Conservation (phyloP, 2,888 invertebrate genomes). For the Neoitamus cyanurus region DNA sequence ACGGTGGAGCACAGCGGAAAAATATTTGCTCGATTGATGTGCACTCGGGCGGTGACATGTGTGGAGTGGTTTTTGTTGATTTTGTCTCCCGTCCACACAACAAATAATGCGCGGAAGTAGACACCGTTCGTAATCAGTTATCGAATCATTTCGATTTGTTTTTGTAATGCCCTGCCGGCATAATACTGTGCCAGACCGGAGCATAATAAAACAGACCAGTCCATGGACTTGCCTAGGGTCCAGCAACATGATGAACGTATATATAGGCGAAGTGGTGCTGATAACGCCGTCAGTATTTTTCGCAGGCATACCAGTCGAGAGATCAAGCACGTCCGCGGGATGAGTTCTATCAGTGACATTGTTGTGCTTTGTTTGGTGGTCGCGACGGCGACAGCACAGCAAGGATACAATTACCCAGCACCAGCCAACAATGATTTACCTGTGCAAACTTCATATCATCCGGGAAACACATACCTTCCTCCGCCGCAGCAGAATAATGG, state of each 20-base stretch:
- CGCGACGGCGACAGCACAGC: not conserved
- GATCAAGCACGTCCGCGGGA: not conserved
- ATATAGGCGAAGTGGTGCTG: not conserved
- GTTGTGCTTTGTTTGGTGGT: not conserved
- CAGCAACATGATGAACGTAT: not conserved
- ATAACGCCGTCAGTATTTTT: not conserved
- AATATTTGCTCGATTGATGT: not conserved
- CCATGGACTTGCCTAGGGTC: not conserved
- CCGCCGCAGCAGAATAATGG: not conserved
- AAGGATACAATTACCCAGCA: constrained; percentile 9
- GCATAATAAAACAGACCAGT: not conserved
- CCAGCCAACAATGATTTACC: not conserved
- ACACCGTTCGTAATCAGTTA: constrained; percentile 10
- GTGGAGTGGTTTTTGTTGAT: not conserved
- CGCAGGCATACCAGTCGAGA: not conserved
- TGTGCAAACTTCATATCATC: not conserved
- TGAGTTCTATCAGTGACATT: not conserved
- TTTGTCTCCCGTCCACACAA: not conserved
- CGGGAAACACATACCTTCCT: not conserved
- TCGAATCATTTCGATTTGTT: constrained; percentile 13
- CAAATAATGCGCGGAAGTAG: constrained; percentile 18
- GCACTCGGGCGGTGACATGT: not conserved
- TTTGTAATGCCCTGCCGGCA: constrained; percentile 12
- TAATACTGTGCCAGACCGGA: not conserved
- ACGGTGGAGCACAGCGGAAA: not conserved